Conservation (phyloP, 2,888 invertebrate species). For the Ectobius pallidus region DNA sequence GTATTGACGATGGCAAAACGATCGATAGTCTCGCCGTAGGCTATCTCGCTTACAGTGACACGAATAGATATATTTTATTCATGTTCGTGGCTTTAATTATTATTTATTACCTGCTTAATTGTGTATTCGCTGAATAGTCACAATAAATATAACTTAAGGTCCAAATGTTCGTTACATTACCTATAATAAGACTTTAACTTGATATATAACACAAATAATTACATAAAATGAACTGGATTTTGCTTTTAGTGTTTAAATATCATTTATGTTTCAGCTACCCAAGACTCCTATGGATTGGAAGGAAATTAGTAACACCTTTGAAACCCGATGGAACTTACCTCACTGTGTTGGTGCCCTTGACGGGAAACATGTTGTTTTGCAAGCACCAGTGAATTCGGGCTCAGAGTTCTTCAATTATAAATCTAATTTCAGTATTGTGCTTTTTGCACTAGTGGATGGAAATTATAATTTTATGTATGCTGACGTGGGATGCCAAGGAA, state of each 20-base stretch:
- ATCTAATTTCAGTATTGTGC: constrained; percentile 50
- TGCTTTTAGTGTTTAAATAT: not conserved
- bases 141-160: too few species aligned
- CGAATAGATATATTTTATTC: too few species aligned
- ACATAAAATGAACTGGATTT: too few species aligned
- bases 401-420: constrained; percentile 51
- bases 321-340: constrained; percentile 49
- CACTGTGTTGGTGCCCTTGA: constrained; percentile 49
- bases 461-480: constrained; percentile 51
- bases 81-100: too few species aligned
- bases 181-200: too few species aligned
- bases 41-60: too few species aligned
- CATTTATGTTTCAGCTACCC: constrained; percentile 16
- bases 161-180: too few species aligned
- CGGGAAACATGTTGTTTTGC: constrained; percentile 50
- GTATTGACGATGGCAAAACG: too few species aligned
- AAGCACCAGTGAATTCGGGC: constrained; percentile 48
- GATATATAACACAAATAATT: too few species aligned
- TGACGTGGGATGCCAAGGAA: constrained; percentile 50
- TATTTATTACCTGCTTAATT: too few species aligned
- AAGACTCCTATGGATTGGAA: constrained; percentile 15
- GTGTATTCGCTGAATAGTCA: too few species aligned
- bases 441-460: constrained; percentile 52
- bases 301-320: constrained; percentile 42
- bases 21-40: too few species aligned